phyloP scores from a whole-genome alignment of 2,888 invertebrate species.

The Suillia variegata region DNA sequence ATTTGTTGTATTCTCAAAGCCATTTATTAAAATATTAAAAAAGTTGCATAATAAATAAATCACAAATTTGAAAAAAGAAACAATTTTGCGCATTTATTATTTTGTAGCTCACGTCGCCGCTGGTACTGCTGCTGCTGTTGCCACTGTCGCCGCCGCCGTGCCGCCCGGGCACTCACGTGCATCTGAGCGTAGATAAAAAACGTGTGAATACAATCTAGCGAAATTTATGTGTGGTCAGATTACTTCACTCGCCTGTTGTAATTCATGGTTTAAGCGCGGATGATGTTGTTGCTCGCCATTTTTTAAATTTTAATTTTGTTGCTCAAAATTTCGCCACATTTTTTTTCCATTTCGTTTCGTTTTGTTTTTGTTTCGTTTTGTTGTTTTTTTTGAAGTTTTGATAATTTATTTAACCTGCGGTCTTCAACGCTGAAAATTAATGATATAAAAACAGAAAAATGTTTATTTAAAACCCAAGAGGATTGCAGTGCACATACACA shows the following conservation, averaged over 20 bases:
- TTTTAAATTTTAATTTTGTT: constrained; percentile 9
- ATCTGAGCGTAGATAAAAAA: constrained; percentile 24
- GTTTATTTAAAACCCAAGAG: too few relatives aligned
- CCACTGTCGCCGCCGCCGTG: neutral
- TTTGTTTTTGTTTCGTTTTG: too few relatives aligned
- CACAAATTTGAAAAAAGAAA: too few relatives aligned
- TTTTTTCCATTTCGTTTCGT: constrained; percentile 1
- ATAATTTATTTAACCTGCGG: too few relatives aligned
- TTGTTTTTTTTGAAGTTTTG: too few relatives aligned
- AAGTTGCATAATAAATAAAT: constrained; percentile 37
- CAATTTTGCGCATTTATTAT: constrained; percentile 45
- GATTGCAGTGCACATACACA: too few relatives aligned
- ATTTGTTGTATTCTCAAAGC: neutral
- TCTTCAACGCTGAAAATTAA: too few relatives aligned
- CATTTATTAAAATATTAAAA: constrained; percentile 51
- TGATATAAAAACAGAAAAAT: too few relatives aligned
- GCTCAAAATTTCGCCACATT: neutral
- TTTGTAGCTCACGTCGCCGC: constrained; percentile 18
- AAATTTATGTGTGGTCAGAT: constrained; percentile 53
- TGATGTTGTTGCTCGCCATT: constrained; percentile 23
- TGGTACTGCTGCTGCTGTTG: neutral
- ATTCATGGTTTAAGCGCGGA: constrained; percentile 38
- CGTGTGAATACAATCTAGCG: constrained; percentile 35
- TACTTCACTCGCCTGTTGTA: constrained; percentile 42
- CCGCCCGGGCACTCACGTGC: too few relatives aligned